Evolutionary conservation across 2,888 invertebrate genomes (phyloP), one percentile per base, ranked within the genome.

Genomic region (Perizoma flavofasciatum): DNA sequence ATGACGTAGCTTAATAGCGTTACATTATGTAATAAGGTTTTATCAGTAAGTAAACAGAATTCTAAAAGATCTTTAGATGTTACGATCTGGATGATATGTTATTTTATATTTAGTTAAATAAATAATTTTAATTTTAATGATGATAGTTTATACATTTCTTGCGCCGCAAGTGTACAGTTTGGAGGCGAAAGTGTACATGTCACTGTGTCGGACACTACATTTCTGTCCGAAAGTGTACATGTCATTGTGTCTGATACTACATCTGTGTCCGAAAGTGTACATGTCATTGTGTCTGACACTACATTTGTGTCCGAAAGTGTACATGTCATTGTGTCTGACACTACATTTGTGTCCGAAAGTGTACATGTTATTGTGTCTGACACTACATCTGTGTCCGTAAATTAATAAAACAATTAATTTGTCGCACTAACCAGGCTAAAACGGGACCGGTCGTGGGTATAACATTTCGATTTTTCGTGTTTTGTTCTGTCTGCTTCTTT

Each of bases 401-500:
- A 55, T 45, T 60, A 65, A 56, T 59, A 66, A 22, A 63, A 69
- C 48, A 64, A 65, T 67, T 63, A 67, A 64, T 65, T 53, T 65
- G 66, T 72, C 68, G 66, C 63, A 84, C 77, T 83, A 85, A 85
- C 79, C 68, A 60, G 68, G 59, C 76, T 78, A 74, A 76, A 70
- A 35, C 66, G 81, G 81, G 81, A 73, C 73, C 61, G 68, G 67
- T 68, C 74, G 70, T 72, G 79, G 77, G 75, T 73, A 65, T 65
- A 71, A 75, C 74, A 74, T 71, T 68, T 68, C 65, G 66, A 69
- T 68, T 65, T 66, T 67, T 67, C 70, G 72, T 75, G 76, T 77
- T 72, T 69, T 74, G 77, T 78, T 68, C 60, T 69, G 88, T 87
- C 81, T 82, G 88, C 85, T 86, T 87, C 82, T 84, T 77, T 85